Conservation (phyloP, 1,140 invertebrate genomes). For the Lasaia peninsularis region DNA sequence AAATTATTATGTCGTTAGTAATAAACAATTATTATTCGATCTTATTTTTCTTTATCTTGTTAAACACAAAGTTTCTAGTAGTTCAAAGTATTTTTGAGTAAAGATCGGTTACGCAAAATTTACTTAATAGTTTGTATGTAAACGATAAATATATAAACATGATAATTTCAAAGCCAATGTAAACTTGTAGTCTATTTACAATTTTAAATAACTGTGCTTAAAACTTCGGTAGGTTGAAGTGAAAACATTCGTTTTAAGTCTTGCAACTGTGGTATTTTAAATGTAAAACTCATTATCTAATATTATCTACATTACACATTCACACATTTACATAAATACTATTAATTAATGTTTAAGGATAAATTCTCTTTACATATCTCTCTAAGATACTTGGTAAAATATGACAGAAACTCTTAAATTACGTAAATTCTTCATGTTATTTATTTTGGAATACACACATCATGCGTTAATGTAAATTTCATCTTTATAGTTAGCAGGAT, state of each 20-base stretch:
- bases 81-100: too few species aligned
- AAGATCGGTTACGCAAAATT: neutral
- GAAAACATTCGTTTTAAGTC: neutral
- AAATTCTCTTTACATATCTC: neutral
- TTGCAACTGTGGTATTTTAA: too few species aligned
- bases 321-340: neutral
- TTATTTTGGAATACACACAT: slow-evolving; percentile 21
- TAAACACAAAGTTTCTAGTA: too few species aligned
- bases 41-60: too few species aligned
- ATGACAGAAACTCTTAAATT: neutral
- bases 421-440: neutral
- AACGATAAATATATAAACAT: too few species aligned
- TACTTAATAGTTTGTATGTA: too few species aligned
- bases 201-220: too few species aligned
- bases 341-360: neutral
- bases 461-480: slow-evolving; percentile 66
- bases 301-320: slow-evolving; percentile 8
- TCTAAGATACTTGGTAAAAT: neutral
- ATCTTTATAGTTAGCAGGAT: slow-evolving; percentile 44
- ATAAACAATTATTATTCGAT: too few species aligned
- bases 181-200: too few species aligned
- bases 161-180: too few species aligned
- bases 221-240: neutral
- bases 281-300: too few species aligned
- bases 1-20: too few species aligned